Conservation (phyloP, 2,797 vertebrate species). For the Sitta carolinensis region DNA sequence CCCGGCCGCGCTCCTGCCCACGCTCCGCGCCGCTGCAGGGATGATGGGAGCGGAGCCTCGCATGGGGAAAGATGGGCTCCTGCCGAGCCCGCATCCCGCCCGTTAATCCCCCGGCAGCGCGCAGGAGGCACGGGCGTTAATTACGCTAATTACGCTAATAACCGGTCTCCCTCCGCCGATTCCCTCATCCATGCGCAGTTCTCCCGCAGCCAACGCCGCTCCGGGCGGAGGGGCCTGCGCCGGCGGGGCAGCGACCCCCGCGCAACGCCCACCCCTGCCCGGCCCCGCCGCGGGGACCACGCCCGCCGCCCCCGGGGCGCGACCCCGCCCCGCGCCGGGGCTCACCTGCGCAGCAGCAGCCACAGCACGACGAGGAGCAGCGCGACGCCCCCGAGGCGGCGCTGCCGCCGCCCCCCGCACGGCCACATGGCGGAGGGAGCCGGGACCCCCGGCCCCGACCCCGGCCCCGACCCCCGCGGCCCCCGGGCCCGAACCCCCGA, state of each 20-base stretch:
- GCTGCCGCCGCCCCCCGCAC: background rate
- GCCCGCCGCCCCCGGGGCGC: background rate
- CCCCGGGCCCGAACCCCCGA: background rate
- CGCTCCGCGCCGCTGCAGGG: background rate
- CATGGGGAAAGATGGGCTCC: rapidly evolving
- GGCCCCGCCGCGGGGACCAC: too few relatives aligned
- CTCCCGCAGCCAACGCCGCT: background rate
- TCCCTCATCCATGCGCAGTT: background rate
- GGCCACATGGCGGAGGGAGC: background rate
- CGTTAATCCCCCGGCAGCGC: background rate
- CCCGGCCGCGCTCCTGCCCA: background rate
- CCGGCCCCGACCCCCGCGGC: too few relatives aligned
- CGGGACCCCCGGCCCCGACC: background rate
- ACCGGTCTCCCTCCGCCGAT: background rate
- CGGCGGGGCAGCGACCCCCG: background rate
- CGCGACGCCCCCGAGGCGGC: background rate
- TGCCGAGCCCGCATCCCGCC: background rate
- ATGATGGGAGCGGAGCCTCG: background rate
- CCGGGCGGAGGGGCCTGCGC: background rate
- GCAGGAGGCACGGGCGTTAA: background rate
- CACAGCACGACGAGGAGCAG: background rate
- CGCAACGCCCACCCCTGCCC: background rate
- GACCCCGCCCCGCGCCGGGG: background rate
- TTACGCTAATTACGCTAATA: background rate
- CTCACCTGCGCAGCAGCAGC: background rate